Percentiles rank a stretch among this genome's conserved stretches.
Conservation (phyloP, 2,888 invertebrate species). For the Acleris sparsana region DNA sequence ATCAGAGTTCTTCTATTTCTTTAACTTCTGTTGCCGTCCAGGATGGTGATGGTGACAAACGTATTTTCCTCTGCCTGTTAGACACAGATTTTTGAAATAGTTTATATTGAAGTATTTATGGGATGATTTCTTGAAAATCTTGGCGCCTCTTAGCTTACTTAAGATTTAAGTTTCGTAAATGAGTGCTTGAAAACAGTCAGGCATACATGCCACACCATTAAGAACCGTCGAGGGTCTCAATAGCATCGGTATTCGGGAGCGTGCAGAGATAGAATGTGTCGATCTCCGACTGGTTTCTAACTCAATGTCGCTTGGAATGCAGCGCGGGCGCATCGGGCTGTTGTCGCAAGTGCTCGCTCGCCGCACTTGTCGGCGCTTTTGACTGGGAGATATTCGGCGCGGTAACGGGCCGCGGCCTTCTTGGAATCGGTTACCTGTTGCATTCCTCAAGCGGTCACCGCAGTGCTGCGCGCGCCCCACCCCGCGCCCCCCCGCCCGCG, state of each 20-base stretch:
- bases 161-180: no score
- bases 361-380: conserved; percentile 82
- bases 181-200: neutral
- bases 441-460: conserved; percentile 76
- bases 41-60: no score
- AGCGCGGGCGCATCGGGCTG: conserved; percentile 70
- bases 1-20: no score
- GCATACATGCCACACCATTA: neutral
- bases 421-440: conserved; percentile 83
- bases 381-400: conserved; percentile 83
- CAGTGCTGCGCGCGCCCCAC: conserved; percentile 47
- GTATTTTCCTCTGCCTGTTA: no score
- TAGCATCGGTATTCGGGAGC: conserved; percentile 32
- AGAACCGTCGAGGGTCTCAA: conserved; percentile 11
- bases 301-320: conserved; percentile 80
- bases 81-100: no score
- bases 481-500: conserved; percentile 41
- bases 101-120: no score
- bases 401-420: conserved; percentile 83
- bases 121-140: no score
- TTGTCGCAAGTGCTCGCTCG: conserved; percentile 80
- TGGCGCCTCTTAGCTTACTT: no score
- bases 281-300: conserved; percentile 78
- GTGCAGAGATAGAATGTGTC: conserved; percentile 63
- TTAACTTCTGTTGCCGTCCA: no score